These are phyloP conservation scores for Sarcophilus harrisii DNA, from an alignment of 2,797 vertebrate species.

Conservation along the genomic window DNA sequence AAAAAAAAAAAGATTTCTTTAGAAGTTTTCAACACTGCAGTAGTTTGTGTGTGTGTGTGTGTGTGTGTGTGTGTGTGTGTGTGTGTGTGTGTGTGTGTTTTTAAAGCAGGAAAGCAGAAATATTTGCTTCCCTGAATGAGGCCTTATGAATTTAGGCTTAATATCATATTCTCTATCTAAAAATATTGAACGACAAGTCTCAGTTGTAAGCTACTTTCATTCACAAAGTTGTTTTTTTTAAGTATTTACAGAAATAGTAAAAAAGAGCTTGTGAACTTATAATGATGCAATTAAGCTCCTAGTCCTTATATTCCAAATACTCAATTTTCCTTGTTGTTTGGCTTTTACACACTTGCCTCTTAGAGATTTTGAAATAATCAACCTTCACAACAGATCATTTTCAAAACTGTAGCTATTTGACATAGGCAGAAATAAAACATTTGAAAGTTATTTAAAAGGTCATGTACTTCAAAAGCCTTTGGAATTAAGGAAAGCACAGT, in stretches of 20 bases:
- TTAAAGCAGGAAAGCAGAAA: conserved; percentile 34
- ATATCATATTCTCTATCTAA: conserved; percentile 80
- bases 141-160: conserved; percentile 73
- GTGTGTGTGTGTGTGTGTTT: too few species aligned
- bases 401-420: conserved; percentile 63
- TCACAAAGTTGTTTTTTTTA: conserved; percentile 57
- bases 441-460: conserved; percentile 69
- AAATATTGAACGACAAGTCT: conserved; percentile 80
- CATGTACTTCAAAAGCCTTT: conserved; percentile 73
- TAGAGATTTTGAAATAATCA: conserved; percentile 73
- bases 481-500: conserved; percentile 71
- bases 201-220: conserved; percentile 80
- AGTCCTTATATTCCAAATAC: conserved; percentile 77
- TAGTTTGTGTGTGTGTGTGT: neutral
- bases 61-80: neutral
- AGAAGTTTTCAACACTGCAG: conserved; percentile 76
- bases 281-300: conserved; percentile 69
- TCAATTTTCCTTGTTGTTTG: conserved; percentile 72
- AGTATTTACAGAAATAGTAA: conserved; percentile 84
- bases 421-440: conserved; percentile 66
- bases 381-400: conserved; percentile 72
- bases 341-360: conserved; percentile 62
- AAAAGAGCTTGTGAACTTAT: conserved; percentile 78
- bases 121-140: conserved; percentile 73
- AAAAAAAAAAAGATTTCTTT: conserved; percentile 60